Evolutionary conservation across 37 sponge, comb jelly and placozoan species (phyloP).

Genomic region (Chondrosia reniformis): DNA sequence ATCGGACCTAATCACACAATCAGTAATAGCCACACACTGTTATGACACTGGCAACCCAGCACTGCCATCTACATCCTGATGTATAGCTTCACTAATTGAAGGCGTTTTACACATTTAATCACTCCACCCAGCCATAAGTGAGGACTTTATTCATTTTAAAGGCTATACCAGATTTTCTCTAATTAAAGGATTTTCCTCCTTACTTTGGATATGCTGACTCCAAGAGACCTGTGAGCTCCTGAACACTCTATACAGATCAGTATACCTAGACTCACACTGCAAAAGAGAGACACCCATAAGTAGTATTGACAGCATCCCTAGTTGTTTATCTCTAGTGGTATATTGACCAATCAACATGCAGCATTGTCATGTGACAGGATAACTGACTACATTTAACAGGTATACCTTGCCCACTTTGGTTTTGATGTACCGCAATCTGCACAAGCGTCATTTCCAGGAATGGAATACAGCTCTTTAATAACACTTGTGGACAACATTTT

Average conservation of each 20-base stretch:
- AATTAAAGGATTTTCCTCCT: neutral
- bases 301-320: too few species aligned
- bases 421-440: slow-evolving; percentile 70
- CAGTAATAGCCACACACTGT: too few species aligned
- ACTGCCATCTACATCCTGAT: too few species aligned
- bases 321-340: too few species aligned
- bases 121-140: too few species aligned
- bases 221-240: slow-evolving; percentile 82
- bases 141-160: too few species aligned
- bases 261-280: slow-evolving; percentile 82
- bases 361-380: neutral
- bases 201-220: slow-evolving; percentile 81
- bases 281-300: too few species aligned
- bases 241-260: slow-evolving; percentile 94
- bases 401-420: slow-evolving; percentile 92
- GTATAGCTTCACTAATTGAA: too few species aligned
- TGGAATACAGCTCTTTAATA: slow-evolving; percentile 56
- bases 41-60: too few species aligned
- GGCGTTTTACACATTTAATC: too few species aligned
- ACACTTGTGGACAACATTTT: slow-evolving; percentile 13
- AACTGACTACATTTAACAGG: neutral
- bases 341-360: neutral
- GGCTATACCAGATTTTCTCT: too few species aligned
- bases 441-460: slow-evolving; percentile 77
- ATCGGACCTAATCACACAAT: slow-evolving; percentile 61